A percentile compares a stretch with the other conserved stretches of the same genome.
Conservation (phyloP, 2,888 invertebrate genomes). For the Tenthredo notha region DNA sequence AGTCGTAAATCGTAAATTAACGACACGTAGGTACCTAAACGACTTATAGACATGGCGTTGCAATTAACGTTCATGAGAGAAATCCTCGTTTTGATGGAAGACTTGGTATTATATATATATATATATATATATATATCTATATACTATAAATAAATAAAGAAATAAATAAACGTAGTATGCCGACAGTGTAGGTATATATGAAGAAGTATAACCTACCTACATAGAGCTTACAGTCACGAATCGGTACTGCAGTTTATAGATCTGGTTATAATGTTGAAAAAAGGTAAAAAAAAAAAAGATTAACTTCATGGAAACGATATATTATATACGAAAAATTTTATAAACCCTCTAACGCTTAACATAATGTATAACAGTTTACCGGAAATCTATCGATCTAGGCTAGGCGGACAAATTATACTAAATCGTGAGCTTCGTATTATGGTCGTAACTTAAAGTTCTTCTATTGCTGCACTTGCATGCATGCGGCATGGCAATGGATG, state of each 20-base stretch:
- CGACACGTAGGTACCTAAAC: constrained; percentile 42
- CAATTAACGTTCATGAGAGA: constrained; percentile 40
- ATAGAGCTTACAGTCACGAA: too few species aligned
- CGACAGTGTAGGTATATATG: neutral
- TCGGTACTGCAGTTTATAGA: neutral
- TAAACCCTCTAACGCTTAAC: neutral
- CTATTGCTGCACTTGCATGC: too few species aligned
- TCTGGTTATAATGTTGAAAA: neutral
- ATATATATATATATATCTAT: too few species aligned
- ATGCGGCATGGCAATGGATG: neutral
- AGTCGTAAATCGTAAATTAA: constrained; percentile 49
- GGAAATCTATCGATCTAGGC: constrained; percentile 44
- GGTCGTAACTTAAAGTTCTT: constrained; percentile 4
- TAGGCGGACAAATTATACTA: constrained; percentile 41
- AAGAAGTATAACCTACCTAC: neutral
- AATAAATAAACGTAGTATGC: neutral
- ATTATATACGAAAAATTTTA: neutral
- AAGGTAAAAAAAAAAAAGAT: too few species aligned
- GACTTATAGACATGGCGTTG: constrained; percentile 37
- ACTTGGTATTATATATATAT: neutral
- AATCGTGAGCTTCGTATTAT: constrained; percentile 22
- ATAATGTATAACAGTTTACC: neutral
- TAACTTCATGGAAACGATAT: neutral
- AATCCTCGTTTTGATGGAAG: constrained; percentile 20
- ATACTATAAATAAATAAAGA: neutral